Evolutionary conservation across 2,888 invertebrate genomes (phyloP), one percentile per base, ranked within the genome.

Genomic region (Acheta domesticus): DNA sequence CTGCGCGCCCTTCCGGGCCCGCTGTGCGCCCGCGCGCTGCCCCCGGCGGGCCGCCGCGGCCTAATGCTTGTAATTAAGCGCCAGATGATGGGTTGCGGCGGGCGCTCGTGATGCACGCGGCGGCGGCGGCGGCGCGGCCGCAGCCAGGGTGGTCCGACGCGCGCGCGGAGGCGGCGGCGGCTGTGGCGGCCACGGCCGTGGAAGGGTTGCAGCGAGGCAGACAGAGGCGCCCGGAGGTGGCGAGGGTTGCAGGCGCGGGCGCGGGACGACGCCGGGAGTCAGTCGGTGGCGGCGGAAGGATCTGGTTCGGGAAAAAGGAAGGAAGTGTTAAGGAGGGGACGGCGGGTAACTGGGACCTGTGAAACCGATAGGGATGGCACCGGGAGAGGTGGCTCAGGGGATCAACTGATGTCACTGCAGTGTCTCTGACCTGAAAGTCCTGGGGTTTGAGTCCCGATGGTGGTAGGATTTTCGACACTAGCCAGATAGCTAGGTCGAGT

Each of bases 51-150:
- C 62, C 62, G 12, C 62, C 62, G 16, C n/a, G 16, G n/a, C 16
- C 62, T 11, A 62, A 62, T 62, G 62, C 62, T 62, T 62, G 62
- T 62, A 62, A 62, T 62, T 62, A 62, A 62, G 62, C 62, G 62
- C 62, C 62, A 62, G 62, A 62, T 62, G 62, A 62, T 62, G 62
- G 62, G 62, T 62, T 62, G 16, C 5, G 36, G 36, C 36, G 36
- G 36, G 36, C 36, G 36, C n/a, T n/a, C 62, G 62, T 62, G 62
- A 62, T 8, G 62, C 62, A 62, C 62, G 62, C 36, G 36, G 36
- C 36, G 36, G 36, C 62, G n/a, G 62, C 36, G 36, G 36, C 36
- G 36, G 36, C 62, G n/a, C 62, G 62, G 62, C 62, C 62, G n/a
- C 62, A n/a, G 16, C 14, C 62, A 62, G 62, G 62, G 62, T 62